These are phyloP conservation scores for Eurypyga helias DNA, from an alignment of 2,113 vertebrate species.

Conservation along the genomic window DNA sequence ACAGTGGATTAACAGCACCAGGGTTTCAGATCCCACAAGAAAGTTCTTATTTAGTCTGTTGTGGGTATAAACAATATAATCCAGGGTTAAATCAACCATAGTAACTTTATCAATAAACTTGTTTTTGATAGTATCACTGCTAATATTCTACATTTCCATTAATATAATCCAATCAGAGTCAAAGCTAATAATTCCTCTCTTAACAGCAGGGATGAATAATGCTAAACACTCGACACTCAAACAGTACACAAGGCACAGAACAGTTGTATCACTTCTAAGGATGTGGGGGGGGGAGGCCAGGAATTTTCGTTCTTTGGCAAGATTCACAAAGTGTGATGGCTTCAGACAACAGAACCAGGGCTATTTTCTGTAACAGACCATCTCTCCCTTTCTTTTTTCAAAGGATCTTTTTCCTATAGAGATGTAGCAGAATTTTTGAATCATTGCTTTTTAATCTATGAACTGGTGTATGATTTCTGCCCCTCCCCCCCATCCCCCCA, in stretches of 20 bases:
- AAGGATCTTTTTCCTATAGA: neutral
- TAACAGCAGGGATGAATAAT: fast-evolving
- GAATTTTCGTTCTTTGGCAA: neutral
- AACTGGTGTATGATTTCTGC: neutral
- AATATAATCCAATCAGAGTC: neutral
- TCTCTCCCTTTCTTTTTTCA: neutral
- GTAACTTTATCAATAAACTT: neutral
- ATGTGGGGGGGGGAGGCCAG: too few relatives aligned
- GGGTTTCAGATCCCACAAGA: neutral
- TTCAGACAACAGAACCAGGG: neutral
- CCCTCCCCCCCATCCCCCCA: neutral
- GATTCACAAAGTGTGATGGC: neutral
- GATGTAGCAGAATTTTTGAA: neutral
- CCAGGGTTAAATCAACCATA: fast-evolving
- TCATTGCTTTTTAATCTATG: neutral
- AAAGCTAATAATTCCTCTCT: neutral
- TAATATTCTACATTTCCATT: neutral
- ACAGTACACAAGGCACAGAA: neutral
- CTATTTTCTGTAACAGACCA: neutral
- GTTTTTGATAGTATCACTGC: neutral
- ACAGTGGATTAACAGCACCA: neutral
- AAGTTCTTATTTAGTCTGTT: neutral
- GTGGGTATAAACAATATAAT: fast-evolving
- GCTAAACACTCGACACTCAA: neutral
- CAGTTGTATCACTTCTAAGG: neutral